Evolutionary conservation across 2,888 invertebrate genomes (phyloP), one percentile per base, ranked within the genome.

Genomic region (Drosophila kanekoi): DNA sequence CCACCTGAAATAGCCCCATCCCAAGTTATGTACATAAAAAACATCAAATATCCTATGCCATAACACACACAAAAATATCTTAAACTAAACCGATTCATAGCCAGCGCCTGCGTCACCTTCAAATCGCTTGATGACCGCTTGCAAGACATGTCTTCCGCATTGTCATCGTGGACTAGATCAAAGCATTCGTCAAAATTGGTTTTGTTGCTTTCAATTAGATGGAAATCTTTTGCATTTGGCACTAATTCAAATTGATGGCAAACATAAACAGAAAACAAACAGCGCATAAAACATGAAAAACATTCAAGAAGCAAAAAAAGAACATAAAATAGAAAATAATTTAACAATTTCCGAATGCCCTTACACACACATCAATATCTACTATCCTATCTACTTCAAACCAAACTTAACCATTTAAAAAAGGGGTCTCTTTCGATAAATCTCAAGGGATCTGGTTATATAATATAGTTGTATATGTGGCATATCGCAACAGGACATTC

Each of bases 201-300:
- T 61, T 18, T 67, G 77, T 71, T 64, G 37, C 77, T 64, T 53
- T 74, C 71, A 76, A 77, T 78, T 72, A 78, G 63, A 41, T 10
- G 6, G 38, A 56, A 62, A 52, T 69, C 62, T 54, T 41, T 52
- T 38, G 53, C 53, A 18, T 41, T 49, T 70, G 59, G 35, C 72
- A 70, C 73, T 69, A 72, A 78, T 76, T 70, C 61, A 62, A 78
- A 45, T 13, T 41, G 73, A 73, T 64, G 54, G 33, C 57, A 74
- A 28, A 72, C 76, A 75, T 65, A 33, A 62, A 47, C 48, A 35
- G 41, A 41, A 11, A 44, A 67, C 64, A 60, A 41, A 60, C 45
- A 45, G 20, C 48, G 18, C 52, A 74, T 61, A 54, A 73, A 73
- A 72, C 54, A 68, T 41, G 11, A 62, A 70, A 67, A 65, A 59